Evolutionary conservation across 23 tunicate species (phyloP).

Genomic region (Oikopleura vanhoeffeni): DNA sequence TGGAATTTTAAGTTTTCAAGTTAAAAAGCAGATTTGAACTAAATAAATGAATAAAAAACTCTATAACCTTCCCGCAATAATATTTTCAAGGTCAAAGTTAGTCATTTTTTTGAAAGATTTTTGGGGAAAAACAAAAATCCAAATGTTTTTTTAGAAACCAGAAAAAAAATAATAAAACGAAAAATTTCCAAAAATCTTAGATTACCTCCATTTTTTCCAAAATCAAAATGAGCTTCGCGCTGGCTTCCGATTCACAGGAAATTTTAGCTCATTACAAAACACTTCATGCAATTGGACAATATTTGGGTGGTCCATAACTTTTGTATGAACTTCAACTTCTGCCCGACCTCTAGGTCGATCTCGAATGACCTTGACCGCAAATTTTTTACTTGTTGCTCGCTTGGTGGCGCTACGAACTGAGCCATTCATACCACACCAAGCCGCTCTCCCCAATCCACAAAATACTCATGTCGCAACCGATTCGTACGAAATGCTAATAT

Average conservation of each 20-base stretch:
- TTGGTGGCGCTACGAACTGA: conserved; percentile 80
- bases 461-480: conserved; percentile 72
- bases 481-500: neutral
- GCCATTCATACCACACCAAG: conserved; percentile 85
- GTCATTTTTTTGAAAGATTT: too few species aligned
- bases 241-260: conserved; percentile 93
- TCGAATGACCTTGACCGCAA: conserved; percentile 75
- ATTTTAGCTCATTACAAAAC: conserved; percentile 58
- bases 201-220: conserved; percentile 84
- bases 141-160: too few species aligned
- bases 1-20: too few species aligned
- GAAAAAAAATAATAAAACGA: too few species aligned
- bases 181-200: too few species aligned
- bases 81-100: too few species aligned
- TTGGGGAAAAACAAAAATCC: too few species aligned
- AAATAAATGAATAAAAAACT: too few species aligned
- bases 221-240: conserved; percentile 38
- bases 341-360: conserved; percentile 85
- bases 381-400: conserved; percentile 73
- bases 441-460: conserved; percentile 65
- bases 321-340: conserved; percentile 87
- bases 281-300: conserved; percentile 85
- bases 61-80: too few species aligned
- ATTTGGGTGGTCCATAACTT: conserved; percentile 69
- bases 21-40: too few species aligned